Evolutionary conservation across 2,888 invertebrate species (phyloP).

Genomic region (Hololepta plana): DNA sequence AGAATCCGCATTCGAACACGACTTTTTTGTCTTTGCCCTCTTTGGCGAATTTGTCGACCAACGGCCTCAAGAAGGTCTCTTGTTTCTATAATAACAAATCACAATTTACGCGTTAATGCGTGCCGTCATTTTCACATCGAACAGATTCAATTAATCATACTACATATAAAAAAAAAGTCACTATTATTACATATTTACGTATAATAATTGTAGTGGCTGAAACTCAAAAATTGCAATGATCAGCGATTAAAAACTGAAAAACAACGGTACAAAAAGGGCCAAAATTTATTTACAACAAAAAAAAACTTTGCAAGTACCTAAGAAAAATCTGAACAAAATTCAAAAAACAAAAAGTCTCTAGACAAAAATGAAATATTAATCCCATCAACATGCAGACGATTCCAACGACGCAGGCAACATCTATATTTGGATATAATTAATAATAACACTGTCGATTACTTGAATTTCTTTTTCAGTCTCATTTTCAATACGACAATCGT

Average conservation of each 20-base stretch:
- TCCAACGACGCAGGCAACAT: slow-evolving; percentile 22
- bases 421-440: slow-evolving; percentile 11
- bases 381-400: slow-evolving; percentile 11
- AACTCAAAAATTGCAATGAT: slow-evolving; percentile 18
- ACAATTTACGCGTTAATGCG: slow-evolving; percentile 8
- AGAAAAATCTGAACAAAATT: slow-evolving; percentile 14
- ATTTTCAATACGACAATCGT: too few relatives aligned
- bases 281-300: too few relatives aligned
- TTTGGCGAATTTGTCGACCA: slow-evolving; percentile 85
- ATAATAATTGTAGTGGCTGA: slow-evolving; percentile 14
- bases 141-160: too few relatives aligned
- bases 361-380: slow-evolving; percentile 1
- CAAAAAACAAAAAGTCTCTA: slow-evolving; percentile 8
- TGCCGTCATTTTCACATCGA: too few relatives aligned
- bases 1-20: slow-evolving; percentile 84
- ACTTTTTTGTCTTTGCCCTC: slow-evolving; percentile 95
- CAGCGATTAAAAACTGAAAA: slow-evolving; percentile 20
- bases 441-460: slow-evolving; percentile 4
- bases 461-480: too few relatives aligned
- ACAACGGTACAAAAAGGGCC: slow-evolving; percentile 14
- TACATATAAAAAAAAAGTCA: slow-evolving; percentile 4
- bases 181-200: slow-evolving; percentile 7
- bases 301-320: slow-evolving; percentile 10
- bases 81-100: slow-evolving; percentile 49
- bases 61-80: slow-evolving; percentile 84